Conservation (phyloP, 2,797 vertebrate genomes). For the Phaenicophaeus curvirostris region DNA sequence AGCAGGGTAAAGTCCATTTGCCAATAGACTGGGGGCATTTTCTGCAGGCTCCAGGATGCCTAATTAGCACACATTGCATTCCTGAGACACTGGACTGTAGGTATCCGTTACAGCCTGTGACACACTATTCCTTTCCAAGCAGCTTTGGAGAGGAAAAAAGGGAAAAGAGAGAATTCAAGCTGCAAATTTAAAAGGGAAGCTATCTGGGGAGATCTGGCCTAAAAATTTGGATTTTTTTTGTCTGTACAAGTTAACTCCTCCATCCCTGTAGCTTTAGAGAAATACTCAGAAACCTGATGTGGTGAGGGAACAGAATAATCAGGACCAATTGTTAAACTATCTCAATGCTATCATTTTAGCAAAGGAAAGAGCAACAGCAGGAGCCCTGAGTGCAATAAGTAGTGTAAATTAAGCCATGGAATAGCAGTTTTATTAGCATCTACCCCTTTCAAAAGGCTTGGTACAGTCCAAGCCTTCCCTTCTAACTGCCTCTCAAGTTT, state of each 20-base stretch:
- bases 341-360: neutral
- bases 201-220: slow-evolving; percentile 2
- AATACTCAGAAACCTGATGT: neutral
- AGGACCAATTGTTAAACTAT: neutral
- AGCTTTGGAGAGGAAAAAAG: neutral
- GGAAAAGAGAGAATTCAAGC: neutral
- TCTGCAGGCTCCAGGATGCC: slow-evolving; percentile 40
- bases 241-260: neutral
- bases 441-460: neutral
- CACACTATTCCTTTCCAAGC: neutral
- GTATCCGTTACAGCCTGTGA: neutral
- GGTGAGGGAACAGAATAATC: neutral
- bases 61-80: slow-evolving; percentile 36
- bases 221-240: neutral
- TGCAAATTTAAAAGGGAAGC: neutral
- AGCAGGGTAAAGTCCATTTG: neutral
- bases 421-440: neutral
- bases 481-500: neutral
- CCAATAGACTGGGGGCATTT: neutral
- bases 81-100: neutral
- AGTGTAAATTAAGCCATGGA: fast-evolving
- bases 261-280: neutral
- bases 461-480: neutral
- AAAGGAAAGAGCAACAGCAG: neutral
- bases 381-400: fast-evolving